Conservation (phyloP, 2,113 vertebrate species). For the Oryzias melastigma region DNA sequence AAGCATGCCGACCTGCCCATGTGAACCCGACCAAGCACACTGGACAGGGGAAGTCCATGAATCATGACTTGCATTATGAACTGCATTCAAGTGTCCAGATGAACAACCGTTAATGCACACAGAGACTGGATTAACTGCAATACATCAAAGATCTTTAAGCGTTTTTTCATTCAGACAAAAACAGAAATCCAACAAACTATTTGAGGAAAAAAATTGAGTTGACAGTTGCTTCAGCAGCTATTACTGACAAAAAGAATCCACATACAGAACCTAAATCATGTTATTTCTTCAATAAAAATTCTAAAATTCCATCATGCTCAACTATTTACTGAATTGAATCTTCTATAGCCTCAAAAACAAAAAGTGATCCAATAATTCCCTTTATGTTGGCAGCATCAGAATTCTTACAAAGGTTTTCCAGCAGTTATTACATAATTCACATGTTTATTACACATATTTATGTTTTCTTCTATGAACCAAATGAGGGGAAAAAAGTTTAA, state of each 20-base stretch:
- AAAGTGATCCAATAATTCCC: constrained; percentile 46
- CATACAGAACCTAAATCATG: constrained; percentile 52
- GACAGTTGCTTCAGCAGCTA: constrained; percentile 44
- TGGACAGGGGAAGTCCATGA: constrained; percentile 49
- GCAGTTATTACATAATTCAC: constrained; percentile 55
- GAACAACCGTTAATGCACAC: constrained; percentile 42
- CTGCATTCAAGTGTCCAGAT: constrained; percentile 41
- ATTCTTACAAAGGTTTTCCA: constrained; percentile 54
- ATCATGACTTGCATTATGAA: constrained; percentile 37
- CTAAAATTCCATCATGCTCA: constrained; percentile 49
- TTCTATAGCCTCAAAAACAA: constrained; percentile 25
- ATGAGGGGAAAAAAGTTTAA: constrained; percentile 43
- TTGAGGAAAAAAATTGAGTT: constrained; percentile 28
- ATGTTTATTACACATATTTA: constrained; percentile 47
- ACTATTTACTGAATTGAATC: constrained; percentile 29
- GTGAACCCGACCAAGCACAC: constrained; percentile 51
- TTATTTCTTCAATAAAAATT: constrained; percentile 59
- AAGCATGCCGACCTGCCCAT: constrained; percentile 74
- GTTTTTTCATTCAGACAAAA: constrained; percentile 42
- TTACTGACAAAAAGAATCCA: constrained; percentile 34
- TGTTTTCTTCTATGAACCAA: constrained; percentile 56
- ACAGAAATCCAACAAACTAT: constrained; percentile 32
- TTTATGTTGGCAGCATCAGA: constrained; percentile 67
- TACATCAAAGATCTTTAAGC: constrained; percentile 34
- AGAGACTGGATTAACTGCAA: constrained; percentile 43